phyloP scores from a whole-genome alignment of 2,113 vertebrate genomes.

The Riparia riparia region DNA sequence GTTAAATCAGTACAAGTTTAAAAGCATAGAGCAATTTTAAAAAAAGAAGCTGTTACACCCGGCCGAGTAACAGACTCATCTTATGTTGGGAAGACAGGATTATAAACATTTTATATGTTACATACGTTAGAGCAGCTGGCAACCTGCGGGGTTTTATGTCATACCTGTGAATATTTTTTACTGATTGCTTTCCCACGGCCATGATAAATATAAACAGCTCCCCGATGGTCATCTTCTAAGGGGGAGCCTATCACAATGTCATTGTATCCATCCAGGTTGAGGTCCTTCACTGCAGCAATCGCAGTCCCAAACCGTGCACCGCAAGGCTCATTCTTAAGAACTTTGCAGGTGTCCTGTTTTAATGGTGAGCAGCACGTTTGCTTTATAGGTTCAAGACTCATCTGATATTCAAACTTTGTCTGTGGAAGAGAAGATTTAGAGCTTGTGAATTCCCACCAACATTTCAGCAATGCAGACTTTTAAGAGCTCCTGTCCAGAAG shows the following conservation, averaged over 20 bases:
- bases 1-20: neutral
- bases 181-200: slow-evolving; percentile 82
- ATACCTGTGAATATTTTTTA: slow-evolving; percentile 88
- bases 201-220: slow-evolving; percentile 94
- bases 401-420: slow-evolving; percentile 84
- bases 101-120: neutral
- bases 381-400: slow-evolving; percentile 88
- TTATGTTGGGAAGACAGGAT: neutral
- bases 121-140: neutral
- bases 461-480: neutral
- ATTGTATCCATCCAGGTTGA: slow-evolving; percentile 91
- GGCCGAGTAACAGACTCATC: neutral
- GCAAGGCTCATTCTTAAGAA: slow-evolving; percentile 87
- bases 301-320: slow-evolving; percentile 94
- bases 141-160: neutral
- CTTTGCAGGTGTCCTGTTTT: slow-evolving; percentile 78
- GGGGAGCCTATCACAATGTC: slow-evolving; percentile 94
- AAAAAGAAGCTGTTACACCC: neutral
- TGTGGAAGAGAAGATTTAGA: slow-evolving; percentile 60
- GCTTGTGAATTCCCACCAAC: neutral
- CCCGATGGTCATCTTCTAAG: slow-evolving; percentile 90
- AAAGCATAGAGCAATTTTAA: neutral
- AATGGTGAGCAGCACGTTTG: slow-evolving; percentile 85
- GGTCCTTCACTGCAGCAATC: slow-evolving; percentile 89
- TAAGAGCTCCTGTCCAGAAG: neutral